These are phyloP conservation scores for Sphinx pinastri DNA, from an alignment of 2,888 invertebrate species.

Conservation along the genomic window DNA sequence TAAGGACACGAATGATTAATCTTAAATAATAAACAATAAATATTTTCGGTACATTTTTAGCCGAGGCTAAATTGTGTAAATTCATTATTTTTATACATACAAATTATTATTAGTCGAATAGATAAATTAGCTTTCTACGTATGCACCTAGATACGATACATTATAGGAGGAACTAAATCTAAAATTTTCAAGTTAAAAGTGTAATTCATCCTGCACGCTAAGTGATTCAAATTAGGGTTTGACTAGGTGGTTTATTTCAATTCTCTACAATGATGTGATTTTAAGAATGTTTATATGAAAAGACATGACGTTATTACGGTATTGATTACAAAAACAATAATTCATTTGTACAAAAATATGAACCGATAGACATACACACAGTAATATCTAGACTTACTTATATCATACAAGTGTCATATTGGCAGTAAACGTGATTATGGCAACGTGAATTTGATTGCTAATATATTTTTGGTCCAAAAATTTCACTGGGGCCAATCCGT, in stretches of 20 bases:
- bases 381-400: constrained; percentile 51
- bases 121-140: constrained; percentile 29
- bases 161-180: not conserved
- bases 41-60: constrained; percentile 47
- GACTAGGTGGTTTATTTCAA: constrained; percentile 60
- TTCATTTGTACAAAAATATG: constrained; percentile 70
- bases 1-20: constrained; percentile 53
- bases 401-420: constrained; percentile 75
- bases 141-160: constrained; percentile 5
- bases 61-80: constrained; percentile 46
- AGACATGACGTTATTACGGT: constrained; percentile 40
- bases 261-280: constrained; percentile 43
- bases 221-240: constrained; percentile 54
- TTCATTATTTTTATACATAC: constrained; percentile 48
- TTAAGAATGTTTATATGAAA: constrained; percentile 21
- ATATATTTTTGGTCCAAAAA: constrained; percentile 81
- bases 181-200: constrained; percentile 19
- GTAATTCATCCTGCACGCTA: constrained; percentile 28
- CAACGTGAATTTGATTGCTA: constrained; percentile 81
- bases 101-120: constrained; percentile 40
- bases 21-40: constrained; percentile 49
- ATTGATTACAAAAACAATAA: constrained; percentile 47
- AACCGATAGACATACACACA: constrained; percentile 50
- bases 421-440: constrained; percentile 80
- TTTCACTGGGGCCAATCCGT: constrained; percentile 45